Evolutionary conservation across 2,888 invertebrate genomes (phyloP), one percentile per base, ranked within the genome.

Genomic region (Girardia tigrina): DNA sequence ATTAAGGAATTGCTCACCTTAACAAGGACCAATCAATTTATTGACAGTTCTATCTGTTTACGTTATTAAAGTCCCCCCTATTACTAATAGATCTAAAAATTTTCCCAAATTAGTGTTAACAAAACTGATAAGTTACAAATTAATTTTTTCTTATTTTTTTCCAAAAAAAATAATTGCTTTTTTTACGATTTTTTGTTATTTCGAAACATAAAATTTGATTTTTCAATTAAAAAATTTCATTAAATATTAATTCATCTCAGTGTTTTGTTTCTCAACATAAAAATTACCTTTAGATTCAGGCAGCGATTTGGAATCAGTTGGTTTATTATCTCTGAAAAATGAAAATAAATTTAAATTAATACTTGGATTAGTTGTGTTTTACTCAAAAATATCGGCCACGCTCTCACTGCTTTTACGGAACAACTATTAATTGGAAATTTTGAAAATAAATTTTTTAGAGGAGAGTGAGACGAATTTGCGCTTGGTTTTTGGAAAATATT

Each of bases 311-410:
- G 56, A 56, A 56, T 56, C 56, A 20, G 56, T 56, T 4, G 4
- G 56, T 56, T 56, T 56, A 56, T 12, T 56, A 56, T 56, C 56
- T 56, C 56, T 56, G 56, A n/a, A 56, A n/a, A 56, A 56, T 56
- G 2, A 56, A 56, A 56, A 20, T n/a, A 56, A 16, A 56, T 20
- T 20, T 56, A 56, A 56, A 56, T 56, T 56, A 56, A 56, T 56
- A 56, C n/a, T n/a, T n/a, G n/a, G n/a, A n/a, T n/a, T n/a, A n/a
- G n/a, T n/a, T n/a, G n/a, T n/a, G n/a, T n/a, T n/a, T n/a, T n/a
- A n/a, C n/a, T n/a, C n/a, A n/a, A n/a, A n/a, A n/a, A n/a, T n/a
- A n/a, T n/a, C n/a, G n/a, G n/a, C n/a, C n/a, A n/a, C n/a, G n/a
- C n/a, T n/a, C n/a, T n/a, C n/a, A n/a, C n/a, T n/a, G n/a, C n/a